Evolutionary conservation across 2,888 invertebrate species (phyloP), one percentile per base, ranked within the genome.

Genomic region (Tachina fera): DNA sequence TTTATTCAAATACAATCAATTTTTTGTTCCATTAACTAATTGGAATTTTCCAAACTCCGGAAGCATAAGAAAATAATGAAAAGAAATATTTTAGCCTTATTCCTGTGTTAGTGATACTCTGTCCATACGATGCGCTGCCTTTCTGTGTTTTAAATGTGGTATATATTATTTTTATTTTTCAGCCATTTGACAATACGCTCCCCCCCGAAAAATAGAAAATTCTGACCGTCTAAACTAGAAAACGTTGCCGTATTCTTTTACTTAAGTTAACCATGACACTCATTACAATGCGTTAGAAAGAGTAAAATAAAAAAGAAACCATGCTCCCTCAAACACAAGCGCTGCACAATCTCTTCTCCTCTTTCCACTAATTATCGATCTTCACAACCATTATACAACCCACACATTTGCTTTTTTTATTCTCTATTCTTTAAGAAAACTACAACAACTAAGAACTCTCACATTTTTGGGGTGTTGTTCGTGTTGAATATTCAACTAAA

Each of bases 161-260:
- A 70, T 81, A 45, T 81, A 81, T 68, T 74, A 81, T 81, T 85
- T 70, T 61, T 77, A 72, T 60, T 81, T 84, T 63, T 72, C 84
- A 85, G 81, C 72, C 81, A 84, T 68, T 41, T 56, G 74, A 75
- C 78, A 82, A 86, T 86, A 58, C 82, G 72, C 67, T 86, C 83
- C 86, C 86, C 86, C 71, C 79, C 61, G 74, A 75, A 78, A 72
- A 67, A 16, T 0, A 77, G 53, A 53, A 61, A 72, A 72, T 45
- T 67, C 22, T 68, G 43, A 71, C 63, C 60, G 67, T 76, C 67
- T 80, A 86, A 86, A 31, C 61, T 56, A 71, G 72, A 75, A 79
- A 83, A 83, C 72, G 83, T 79, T 83, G 82, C 83, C 83, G 79
- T 86, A 86, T 83, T 83, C 83, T 80, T 86, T 83, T 79, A 76